phyloP scores from a whole-genome alignment of 2,113 vertebrate species.

The Cottus gobio region DNA sequence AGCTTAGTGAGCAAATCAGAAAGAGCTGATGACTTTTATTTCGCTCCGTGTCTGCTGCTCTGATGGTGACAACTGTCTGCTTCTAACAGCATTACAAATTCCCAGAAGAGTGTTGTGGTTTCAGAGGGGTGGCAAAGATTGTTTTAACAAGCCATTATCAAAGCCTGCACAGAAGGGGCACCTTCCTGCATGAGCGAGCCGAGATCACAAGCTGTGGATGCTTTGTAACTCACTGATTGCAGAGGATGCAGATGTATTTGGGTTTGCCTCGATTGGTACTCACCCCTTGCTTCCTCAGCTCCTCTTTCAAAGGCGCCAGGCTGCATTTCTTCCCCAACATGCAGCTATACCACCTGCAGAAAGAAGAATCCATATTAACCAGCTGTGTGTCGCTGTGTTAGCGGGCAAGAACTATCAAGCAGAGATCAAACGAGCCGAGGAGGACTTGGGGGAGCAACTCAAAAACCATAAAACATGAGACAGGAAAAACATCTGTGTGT shows the following conservation, averaged over 20 bases:
- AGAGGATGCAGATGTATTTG: neutral
- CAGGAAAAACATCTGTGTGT: slow-evolving; percentile 39
- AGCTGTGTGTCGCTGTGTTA: slow-evolving; percentile 3
- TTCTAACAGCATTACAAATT: slow-evolving; percentile 6
- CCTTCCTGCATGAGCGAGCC: slow-evolving; percentile 6
- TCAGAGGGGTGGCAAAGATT: neutral
- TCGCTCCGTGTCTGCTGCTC: neutral
- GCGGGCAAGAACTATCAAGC: slow-evolving; percentile 1
- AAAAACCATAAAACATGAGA: slow-evolving; percentile 43
- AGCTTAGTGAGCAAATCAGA: slow-evolving; percentile 41
- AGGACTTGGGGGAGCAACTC: slow-evolving; percentile 16
- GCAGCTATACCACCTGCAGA: slow-evolving; percentile 97
- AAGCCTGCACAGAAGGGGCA: neutral
- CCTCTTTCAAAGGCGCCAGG: slow-evolving; percentile 95
- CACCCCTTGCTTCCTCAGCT: slow-evolving; percentile 95
- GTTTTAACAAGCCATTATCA: slow-evolving; percentile 29
- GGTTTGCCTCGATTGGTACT: slow-evolving; percentile 63
- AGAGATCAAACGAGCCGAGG: slow-evolving; percentile 60
- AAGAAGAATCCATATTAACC: slow-evolving; percentile 48
- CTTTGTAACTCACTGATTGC: slow-evolving; percentile 3
- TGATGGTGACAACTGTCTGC: neutral
- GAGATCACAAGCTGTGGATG: slow-evolving; percentile 23
- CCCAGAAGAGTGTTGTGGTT: slow-evolving; percentile 15
- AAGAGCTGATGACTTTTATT: slow-evolving; percentile 20
- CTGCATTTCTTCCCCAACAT: slow-evolving; percentile 99